Evolutionary conservation across 2,113 vertebrate species (phyloP), one percentile per base, ranked within the genome.

Genomic region (Apodemus sylvaticus): DNA sequence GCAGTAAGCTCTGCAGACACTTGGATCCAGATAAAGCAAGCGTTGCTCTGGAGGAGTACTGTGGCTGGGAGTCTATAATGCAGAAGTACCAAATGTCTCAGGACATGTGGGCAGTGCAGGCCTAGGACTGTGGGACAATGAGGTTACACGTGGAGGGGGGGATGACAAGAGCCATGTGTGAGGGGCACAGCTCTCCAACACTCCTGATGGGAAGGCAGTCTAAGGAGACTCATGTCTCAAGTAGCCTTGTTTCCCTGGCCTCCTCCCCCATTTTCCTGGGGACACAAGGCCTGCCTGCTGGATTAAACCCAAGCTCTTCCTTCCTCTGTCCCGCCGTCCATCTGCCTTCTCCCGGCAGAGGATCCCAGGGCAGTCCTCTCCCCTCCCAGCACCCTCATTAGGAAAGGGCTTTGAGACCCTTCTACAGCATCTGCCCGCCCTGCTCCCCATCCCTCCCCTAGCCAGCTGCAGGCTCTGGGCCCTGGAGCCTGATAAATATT

Each of bases 401-500:
- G 74, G 58, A 55, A 92, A 93, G 94, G 66, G 78, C 91, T 97
- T 86, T 64, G 85, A 94, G 94, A 92, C 51, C 78, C 89, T 95
- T 78, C 83, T 34, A 74, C 51, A 91, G 77, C 95, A 71, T 92
- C 94, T 90, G 77, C 86, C 96, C 86, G 95, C 86, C 96, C 85
- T 11, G 1, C 62, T 8, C n/a, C 31, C 79, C 58, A 45, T 29
- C 85, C 73, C 20, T 20, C 42, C 55, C 86, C 70, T 17, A 89
- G 82, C 95, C 96, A 96, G 96, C 97, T 97, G 97, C 95, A 96
- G 89, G 90, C 95, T 93, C 92, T 83, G 83, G 94, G 81, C 96
- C 81, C 92, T 60, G 73, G 91, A 96, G 95, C 83, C 95, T 97
- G 95, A 97, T 98, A 96, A 97, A 97, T 98, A 98, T 98, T 96